Conservation (phyloP, 1,140 invertebrate genomes). For the Physella acuta region DNA sequence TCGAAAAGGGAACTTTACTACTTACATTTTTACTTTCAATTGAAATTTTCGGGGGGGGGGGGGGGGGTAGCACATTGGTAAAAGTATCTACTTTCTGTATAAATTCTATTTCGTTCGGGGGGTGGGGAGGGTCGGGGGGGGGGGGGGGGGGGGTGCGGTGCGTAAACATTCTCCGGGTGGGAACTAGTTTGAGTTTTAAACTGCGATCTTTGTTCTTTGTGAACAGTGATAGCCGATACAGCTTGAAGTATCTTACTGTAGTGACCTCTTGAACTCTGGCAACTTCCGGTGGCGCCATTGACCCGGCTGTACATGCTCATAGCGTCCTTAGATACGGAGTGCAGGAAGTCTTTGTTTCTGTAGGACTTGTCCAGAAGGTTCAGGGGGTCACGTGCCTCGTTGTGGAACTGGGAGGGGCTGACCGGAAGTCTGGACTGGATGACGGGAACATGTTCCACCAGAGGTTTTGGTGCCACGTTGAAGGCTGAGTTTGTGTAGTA, state of each 20-base stretch:
- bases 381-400: constrained; percentile 40
- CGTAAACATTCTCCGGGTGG: too few species aligned
- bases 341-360: constrained; percentile 11
- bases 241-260: neutral
- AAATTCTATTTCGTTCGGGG: too few species aligned
- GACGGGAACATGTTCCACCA: constrained; percentile 53
- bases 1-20: too few species aligned
- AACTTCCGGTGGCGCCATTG: constrained; percentile 32
- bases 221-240: too few species aligned
- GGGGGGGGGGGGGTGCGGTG: too few species aligned
- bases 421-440: constrained; percentile 42
- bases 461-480: constrained; percentile 40
- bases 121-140: too few species aligned
- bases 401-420: constrained; percentile 34
- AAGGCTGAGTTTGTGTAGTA: constrained; percentile 33
- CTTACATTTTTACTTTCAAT: too few species aligned
- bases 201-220: too few species aligned
- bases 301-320: neutral
- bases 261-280: neutral
- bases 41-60: too few species aligned
- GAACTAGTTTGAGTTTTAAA: too few species aligned
- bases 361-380: constrained; percentile 49
- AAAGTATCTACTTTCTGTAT: too few species aligned
- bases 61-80: too few species aligned
- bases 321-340: neutral